phyloP scores from a whole-genome alignment of 2,113 vertebrate genomes.

The Seriola aureovittata region DNA sequence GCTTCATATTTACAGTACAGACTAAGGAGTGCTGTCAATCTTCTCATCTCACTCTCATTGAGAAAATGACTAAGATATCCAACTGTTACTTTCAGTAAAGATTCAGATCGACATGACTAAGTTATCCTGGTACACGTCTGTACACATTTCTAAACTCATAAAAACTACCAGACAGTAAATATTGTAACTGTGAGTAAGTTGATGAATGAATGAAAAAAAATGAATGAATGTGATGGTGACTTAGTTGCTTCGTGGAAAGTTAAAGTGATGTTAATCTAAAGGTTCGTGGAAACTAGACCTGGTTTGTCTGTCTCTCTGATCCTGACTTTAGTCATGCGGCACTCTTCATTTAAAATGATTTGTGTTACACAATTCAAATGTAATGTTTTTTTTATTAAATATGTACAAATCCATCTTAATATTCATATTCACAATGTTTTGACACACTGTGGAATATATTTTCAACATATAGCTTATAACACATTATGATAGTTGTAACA shows the following conservation, averaged over 20 bases:
- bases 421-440: slow-evolving; percentile 10
- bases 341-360: not conserved
- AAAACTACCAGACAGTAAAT: not conserved
- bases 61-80: not conserved
- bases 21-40: not conserved
- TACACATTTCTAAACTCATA: not conserved
- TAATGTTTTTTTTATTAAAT: slow-evolving; percentile 46
- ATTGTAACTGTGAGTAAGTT: slow-evolving; percentile 6
- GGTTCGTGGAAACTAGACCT: not conserved
- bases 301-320: not conserved
- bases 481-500: slow-evolving; percentile 24
- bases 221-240: slow-evolving; percentile 27
- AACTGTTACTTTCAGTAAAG: no score
- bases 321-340: not conserved
- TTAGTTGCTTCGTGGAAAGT: not conserved
- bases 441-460: not conserved
- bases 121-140: not conserved
- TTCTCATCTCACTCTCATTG: not conserved
- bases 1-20: not conserved
- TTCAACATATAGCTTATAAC: slow-evolving; percentile 58
- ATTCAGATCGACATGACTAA: not conserved
- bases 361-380: not conserved
- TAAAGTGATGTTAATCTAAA: not conserved
- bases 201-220: slow-evolving; percentile 25
- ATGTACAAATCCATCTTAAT: slow-evolving; percentile 31